Evolutionary conservation across 2,888 invertebrate genomes (phyloP), one percentile per base, ranked within the genome.

Genomic region (Aporophyla nigra): DNA sequence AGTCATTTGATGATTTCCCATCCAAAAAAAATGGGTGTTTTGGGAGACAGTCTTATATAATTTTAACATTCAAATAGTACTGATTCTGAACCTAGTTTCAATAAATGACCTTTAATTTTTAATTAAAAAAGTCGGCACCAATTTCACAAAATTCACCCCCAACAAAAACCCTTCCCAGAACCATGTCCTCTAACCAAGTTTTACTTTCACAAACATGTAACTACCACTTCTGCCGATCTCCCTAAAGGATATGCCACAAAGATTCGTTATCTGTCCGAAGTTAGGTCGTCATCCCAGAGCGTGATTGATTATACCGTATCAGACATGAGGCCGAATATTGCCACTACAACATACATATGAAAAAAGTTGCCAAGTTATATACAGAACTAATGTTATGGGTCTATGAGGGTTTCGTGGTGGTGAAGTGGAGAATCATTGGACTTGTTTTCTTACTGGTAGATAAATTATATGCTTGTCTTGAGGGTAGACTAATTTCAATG

Each of bases 251-350:
- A 58, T 54, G 24, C 16, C 76, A 40, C 66, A 70, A 77, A 73
- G 73, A 73, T 76, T 80, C 62, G 51, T 4, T 68, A 65, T 69
- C 69, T 21, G 14, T 24, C 72, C 56, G 46, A 84, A 83, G 67
- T 83, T 83, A 5, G 76, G 58, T 59, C 81, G 83, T 74, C 76
- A 71, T 54, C 53, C 53, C 53, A 16, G 40, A 69, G 33, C 53
- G 69, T 84, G 86, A 85, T 86, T 86, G 85, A 85, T 85, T 84
- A 81, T 72, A 68, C 16, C 10, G 61, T 63, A 70, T 75, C 68
- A 65, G n/a, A 67, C 63, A 74, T 70, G 76, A 40, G 40, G 10
- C 54, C 9, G 72, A 78, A 74, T 82, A 78, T 79, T 75, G 68
- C 65, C 54, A 81, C 51, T 61, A 69, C 61, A 71, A 5, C 40